Conservation (phyloP, 2,113 vertebrate genomes). For the Halichoerus grypus region DNA sequence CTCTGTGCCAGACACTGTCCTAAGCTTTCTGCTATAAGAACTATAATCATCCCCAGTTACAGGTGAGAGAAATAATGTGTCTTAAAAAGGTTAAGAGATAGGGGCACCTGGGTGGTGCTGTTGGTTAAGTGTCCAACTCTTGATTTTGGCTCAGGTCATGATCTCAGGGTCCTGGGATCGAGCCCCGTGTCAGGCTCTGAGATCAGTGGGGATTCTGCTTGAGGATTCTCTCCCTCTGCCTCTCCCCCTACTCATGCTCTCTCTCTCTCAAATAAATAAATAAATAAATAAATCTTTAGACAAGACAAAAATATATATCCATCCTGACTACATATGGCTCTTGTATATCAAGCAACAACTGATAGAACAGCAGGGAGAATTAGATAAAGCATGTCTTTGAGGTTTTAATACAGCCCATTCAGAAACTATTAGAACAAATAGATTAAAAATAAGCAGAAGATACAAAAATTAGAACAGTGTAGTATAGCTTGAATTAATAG, state of each 20-base stretch:
- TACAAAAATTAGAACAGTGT: neutral
- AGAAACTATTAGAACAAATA: neutral
- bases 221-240: neutral
- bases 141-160: neutral
- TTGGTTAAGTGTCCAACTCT: neutral
- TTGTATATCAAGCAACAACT: neutral
- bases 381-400: neutral
- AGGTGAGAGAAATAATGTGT: neutral
- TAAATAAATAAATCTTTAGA: neutral
- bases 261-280: neutral
- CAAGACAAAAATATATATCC: neutral
- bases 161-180: neutral
- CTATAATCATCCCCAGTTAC: neutral
- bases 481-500: neutral
- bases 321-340: neutral
- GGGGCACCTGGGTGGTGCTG: neutral
- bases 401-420: neutral
- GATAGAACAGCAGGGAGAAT: neutral
- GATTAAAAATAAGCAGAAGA: neutral
- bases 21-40: neutral
- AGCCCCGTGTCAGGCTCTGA: neutral
- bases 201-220: neutral
- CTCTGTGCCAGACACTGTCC: neutral
- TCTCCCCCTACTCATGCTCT: neutral
- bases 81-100: neutral